Percentiles rank a stretch among this genome's conserved stretches.
phyloP scores from a whole-genome alignment of 2,797 vertebrate genomes.

The Anguilla megastoma region DNA sequence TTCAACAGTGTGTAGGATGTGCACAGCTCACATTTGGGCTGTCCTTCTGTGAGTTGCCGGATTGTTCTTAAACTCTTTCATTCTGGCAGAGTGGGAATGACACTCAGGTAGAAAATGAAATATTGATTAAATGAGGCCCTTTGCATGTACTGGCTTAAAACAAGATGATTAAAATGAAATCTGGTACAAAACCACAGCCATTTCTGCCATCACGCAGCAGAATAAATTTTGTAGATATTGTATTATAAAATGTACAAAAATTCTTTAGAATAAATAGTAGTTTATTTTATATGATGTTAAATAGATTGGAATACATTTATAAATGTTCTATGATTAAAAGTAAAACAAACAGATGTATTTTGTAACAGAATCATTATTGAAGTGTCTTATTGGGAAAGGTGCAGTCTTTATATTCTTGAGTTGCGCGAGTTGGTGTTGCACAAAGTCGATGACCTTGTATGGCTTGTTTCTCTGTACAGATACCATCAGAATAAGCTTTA shows the following conservation, averaged over 20 bases:
- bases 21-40: not conserved
- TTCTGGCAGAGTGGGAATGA: not conserved
- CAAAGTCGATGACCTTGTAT: conserved; percentile 61
- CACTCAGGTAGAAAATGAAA: not conserved
- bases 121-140: conserved; percentile 11
- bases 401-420: conserved; percentile 59
- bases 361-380: conserved; percentile 75
- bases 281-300: conserved; percentile 77
- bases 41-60: conserved; percentile 37
- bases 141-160: not conserved
- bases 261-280: conserved; percentile 67
- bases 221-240: conserved; percentile 68
- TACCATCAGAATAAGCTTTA: conserved; percentile 75
- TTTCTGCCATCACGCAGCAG: conserved; percentile 71
- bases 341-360: conserved; percentile 70
- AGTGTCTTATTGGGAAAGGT: conserved; percentile 75
- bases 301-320: conserved; percentile 66
- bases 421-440: conserved; percentile 69
- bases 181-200: conserved; percentile 57
- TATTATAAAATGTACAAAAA: conserved; percentile 73
- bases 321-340: conserved; percentile 74
- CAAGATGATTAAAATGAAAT: conserved; percentile 32
- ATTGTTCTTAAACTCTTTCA: not conserved
- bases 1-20: conserved; percentile 20
- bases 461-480: conserved; percentile 65